Base-by-base conservation (phyloP, 2,888 invertebrate species). In the Cancer borealis region DNA sequence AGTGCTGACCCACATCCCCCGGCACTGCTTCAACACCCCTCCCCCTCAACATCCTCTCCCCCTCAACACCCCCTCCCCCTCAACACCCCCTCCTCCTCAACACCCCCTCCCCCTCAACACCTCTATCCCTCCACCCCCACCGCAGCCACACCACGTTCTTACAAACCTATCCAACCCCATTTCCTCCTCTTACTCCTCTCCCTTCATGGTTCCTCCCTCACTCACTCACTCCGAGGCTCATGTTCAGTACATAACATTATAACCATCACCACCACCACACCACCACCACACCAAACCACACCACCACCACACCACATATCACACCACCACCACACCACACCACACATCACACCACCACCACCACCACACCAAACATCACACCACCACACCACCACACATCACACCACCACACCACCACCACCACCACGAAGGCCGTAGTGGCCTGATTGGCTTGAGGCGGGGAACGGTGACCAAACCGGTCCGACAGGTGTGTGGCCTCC, bases 1-100 rank as follows among this genome's bases (percentile, higher is more conserved):
- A 91, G 87, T 91, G 49, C 91, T 93, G 93, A 91, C 91, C 93
- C 91, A 93, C 91, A 93, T 93, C 91, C 93, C 73, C 73, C 46
- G 91, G 73, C 91, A 21, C 91, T 73, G 91, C 39, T 49, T 49
- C 6, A 30, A 30, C 30, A 8, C 84, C 84, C 84, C 84, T 6
- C 73, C 54, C 39, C 17, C 60, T n/a, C 66, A n/a, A 21, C 21
- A 46, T 88, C 21, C 54, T n/a, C 54, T 21, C 21, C 21, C 14
- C 1, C n/a, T 49, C 49, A 49, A 10, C 49, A 49, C 21, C 21
- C 17, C 66, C 12, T 21, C 66, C 66, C 21, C 21, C 73, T 73
- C n/a, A 21, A n/a, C 6, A 73, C 73, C 4, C n/a, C 73, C 73
- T 73, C 73, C 73, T n/a, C n/a, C 54, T 54, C 54, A 12, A 8